Conservation (phyloP, 1,140 invertebrate species). For the Himalopsyche phryganea region DNA sequence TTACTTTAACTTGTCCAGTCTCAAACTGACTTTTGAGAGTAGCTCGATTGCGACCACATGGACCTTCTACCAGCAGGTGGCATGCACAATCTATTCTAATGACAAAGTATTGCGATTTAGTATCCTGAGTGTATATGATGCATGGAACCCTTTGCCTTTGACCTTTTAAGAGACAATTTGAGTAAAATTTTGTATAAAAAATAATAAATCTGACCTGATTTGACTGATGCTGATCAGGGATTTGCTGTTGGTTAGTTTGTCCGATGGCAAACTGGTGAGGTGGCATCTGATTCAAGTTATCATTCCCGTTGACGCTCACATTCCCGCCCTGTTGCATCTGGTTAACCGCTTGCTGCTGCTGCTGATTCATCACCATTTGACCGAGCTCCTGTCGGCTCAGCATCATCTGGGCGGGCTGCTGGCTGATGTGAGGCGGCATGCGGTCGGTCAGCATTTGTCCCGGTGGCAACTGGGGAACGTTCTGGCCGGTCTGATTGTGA, state of each 20-base stretch:
- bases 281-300: constrained; percentile 25
- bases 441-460: constrained; percentile 6
- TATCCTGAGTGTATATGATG: too few species aligned
- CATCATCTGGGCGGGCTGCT: background rate
- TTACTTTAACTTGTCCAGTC: too few species aligned
- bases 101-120: too few species aligned
- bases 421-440: background rate
- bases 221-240: constrained; percentile 1
- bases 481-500: constrained; percentile 2
- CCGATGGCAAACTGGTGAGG: constrained; percentile 12
- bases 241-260: constrained; percentile 19
- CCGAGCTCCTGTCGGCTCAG: background rate
- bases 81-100: too few species aligned
- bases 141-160: too few species aligned
- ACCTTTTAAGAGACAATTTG: too few species aligned
- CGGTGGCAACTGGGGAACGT: constrained; percentile 1
- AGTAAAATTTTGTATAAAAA: too few species aligned
- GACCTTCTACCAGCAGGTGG: too few species aligned
- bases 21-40: too few species aligned
- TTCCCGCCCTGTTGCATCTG: too few species aligned
- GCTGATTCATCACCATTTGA: constrained; percentile 2
- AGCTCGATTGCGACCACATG: too few species aligned
- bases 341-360: constrained; percentile 13
- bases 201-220: constrained; percentile 5
- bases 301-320: too few species aligned